A percentile compares a stretch with the other conserved stretches of the same genome.
Evolutionary conservation across 2,888 invertebrate genomes (phyloP).

Genomic region (Phorcus lineatus): DNA sequence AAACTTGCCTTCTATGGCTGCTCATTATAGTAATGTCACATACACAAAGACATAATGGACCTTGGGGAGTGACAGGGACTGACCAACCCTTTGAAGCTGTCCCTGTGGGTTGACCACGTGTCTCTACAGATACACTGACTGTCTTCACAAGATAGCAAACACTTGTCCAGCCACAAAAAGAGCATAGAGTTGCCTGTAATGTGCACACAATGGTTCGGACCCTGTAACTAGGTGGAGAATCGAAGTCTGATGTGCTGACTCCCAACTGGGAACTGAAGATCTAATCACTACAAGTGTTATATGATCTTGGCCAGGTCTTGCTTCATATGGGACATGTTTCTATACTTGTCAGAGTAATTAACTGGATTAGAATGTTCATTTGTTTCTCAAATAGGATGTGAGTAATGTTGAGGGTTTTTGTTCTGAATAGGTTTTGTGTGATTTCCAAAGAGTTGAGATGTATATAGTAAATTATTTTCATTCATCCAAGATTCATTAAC

Average conservation of each 20-base stretch:
- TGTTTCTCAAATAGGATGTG: no score
- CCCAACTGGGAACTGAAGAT: background rate
- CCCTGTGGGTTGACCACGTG: background rate
- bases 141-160: background rate
- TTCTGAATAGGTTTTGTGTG: no score
- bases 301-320: background rate
- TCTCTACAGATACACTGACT: background rate
- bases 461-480: no score
- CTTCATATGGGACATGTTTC: no score
- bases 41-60: background rate
- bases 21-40: slow-evolving; percentile 4
- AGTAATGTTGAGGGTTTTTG: no score
- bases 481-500: no score
- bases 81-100: background rate
- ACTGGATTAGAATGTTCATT: no score
- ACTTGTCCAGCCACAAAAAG: slow-evolving; percentile 15
- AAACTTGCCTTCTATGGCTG: background rate
- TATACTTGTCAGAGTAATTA: no score
- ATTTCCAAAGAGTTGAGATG: no score
- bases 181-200: background rate
- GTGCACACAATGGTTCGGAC: background rate
- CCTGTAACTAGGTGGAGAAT: background rate
- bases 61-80: background rate
- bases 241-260: background rate
- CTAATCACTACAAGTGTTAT: background rate